These are phyloP conservation scores for Diaphora mendica DNA, from an alignment of 2,888 invertebrate species.

Conservation along the genomic window DNA sequence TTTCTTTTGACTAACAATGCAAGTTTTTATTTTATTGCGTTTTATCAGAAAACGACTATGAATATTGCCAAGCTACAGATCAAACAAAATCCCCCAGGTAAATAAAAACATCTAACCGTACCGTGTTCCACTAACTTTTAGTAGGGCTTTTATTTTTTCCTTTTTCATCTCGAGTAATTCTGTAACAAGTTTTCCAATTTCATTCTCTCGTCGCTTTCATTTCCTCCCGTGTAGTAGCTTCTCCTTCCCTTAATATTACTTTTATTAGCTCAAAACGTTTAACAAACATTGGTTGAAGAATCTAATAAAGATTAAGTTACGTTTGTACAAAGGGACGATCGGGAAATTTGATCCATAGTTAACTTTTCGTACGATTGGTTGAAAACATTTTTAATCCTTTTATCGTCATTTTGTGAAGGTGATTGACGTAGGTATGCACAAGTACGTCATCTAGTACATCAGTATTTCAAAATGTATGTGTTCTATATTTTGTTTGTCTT, in stretches of 20 bases:
- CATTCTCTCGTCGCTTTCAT: conserved; percentile 84
- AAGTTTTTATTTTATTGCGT: background rate
- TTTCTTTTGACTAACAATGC: background rate
- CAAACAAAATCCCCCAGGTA: conserved; percentile 55
- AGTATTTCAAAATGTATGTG: background rate
- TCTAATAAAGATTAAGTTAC: conserved; percentile 77
- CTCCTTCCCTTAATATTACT: conserved; percentile 81
- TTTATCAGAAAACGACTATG: conserved; percentile 1
- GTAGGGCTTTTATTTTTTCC: conserved; percentile 76
- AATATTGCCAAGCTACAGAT: conserved; percentile 42
- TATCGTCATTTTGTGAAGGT: background rate
- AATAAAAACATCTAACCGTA: conserved; percentile 51
- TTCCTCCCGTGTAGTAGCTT: conserved; percentile 76
- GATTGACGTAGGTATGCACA: background rate
- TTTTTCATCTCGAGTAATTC: conserved; percentile 81
- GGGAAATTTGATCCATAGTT: conserved; percentile 35
- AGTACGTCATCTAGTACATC: background rate
- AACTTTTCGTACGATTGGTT: background rate
- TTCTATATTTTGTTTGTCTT: background rate
- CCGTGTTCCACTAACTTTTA: conserved; percentile 73
- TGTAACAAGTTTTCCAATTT: conserved; percentile 86
- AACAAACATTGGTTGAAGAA: conserved; percentile 83
- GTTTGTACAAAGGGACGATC: conserved; percentile 66
- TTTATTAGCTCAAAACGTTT: conserved; percentile 85
- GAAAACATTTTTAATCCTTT: background rate